Evolutionary conservation across 2,113 vertebrate species (phyloP).

Genomic region (Eptatretus burgeri): DNA sequence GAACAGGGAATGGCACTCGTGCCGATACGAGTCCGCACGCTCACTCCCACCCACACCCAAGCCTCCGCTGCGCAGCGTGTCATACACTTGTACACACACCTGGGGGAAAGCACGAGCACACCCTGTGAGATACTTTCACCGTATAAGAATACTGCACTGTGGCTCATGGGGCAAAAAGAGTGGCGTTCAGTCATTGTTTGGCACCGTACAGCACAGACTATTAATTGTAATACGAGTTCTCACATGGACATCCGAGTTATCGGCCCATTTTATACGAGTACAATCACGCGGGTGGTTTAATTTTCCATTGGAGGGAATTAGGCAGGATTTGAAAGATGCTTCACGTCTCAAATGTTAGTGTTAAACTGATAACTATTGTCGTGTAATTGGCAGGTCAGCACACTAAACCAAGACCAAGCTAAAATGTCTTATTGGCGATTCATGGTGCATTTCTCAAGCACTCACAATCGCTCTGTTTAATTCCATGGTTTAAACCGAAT

Average conservation of each 20-base stretch:
- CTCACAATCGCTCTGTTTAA: too few species aligned
- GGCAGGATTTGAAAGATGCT: too few species aligned
- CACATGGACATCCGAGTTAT: background rate
- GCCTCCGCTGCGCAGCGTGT: background rate
- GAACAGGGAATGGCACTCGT: background rate
- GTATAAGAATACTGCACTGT: too few species aligned
- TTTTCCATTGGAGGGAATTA: too few species aligned
- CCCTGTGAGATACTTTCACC: too few species aligned
- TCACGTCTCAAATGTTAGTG: too few species aligned
- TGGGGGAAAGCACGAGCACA: background rate
- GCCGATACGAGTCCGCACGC: background rate
- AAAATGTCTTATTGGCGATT: too few species aligned
- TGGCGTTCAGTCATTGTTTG: background rate
- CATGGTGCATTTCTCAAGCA: too few species aligned
- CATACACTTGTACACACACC: background rate
- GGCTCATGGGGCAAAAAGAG: background rate
- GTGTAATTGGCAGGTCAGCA: too few species aligned
- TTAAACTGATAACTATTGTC: too few species aligned
- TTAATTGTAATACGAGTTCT: background rate
- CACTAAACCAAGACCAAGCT: too few species aligned
- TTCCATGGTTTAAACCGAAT: too few species aligned
- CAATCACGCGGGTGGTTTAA: background rate
- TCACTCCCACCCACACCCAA: background rate
- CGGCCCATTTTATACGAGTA: background rate
- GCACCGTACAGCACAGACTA: background rate